phyloP scores from a whole-genome alignment of 1,140 invertebrate genomes.

The Liolophura sinensis region DNA sequence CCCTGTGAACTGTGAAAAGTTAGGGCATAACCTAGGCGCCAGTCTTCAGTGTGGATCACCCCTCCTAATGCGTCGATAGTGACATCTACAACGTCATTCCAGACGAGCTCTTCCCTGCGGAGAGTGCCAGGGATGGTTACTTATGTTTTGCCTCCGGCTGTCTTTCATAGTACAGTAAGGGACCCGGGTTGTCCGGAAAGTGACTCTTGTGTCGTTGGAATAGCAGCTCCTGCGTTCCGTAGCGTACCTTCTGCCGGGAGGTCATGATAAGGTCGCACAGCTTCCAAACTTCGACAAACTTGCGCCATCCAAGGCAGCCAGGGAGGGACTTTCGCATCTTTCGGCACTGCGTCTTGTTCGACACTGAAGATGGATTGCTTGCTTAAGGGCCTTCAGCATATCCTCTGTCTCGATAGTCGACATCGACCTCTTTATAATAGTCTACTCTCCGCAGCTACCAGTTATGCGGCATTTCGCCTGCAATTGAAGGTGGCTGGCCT shows the following conservation, averaged over 20 bases:
- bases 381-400: too few species aligned
- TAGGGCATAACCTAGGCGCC: conserved; percentile 11
- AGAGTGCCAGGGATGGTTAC: conserved; percentile 1
- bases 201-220: conserved; percentile 8
- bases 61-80: conserved; percentile 3
- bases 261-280: conserved; percentile 8
- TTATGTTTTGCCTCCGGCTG: conserved; percentile 1
- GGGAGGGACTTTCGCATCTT: too few species aligned
- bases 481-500: too few species aligned
- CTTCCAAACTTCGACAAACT: conserved; percentile 12
- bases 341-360: too few species aligned
- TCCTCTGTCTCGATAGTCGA: too few species aligned
- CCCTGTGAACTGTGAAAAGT: conserved; percentile 9
- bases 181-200: neutral
- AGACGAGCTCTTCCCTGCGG: neutral
- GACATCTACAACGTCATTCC: conserved; percentile 14
- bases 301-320: neutral
- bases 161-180: conserved; percentile 13
- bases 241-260: neutral
- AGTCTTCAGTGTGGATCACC: conserved; percentile 11
- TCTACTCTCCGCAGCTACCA: too few species aligned
- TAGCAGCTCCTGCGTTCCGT: conserved; percentile 6
- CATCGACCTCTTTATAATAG: too few species aligned
- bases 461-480: too few species aligned
- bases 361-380: too few species aligned